A percentile compares a stretch with the other conserved stretches of the same genome.
Evolutionary conservation across 2,797 vertebrate genomes (phyloP).

Genomic region (Periophthalmus magnuspinnatus): DNA sequence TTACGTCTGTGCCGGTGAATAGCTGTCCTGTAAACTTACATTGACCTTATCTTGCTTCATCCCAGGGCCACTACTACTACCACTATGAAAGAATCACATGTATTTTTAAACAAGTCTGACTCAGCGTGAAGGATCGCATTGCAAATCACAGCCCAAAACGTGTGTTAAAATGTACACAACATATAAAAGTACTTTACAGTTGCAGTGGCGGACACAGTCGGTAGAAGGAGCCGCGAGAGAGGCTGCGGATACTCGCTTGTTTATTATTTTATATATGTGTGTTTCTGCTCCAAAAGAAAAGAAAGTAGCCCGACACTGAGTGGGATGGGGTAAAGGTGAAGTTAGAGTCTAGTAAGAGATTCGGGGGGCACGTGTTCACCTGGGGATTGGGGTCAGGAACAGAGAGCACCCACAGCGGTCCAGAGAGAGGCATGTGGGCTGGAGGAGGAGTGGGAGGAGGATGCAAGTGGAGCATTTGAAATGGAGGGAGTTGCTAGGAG

Average conservation of each 20-base stretch:
- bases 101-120: conserved; percentile 14
- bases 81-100: conserved; percentile 1
- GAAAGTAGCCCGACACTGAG: conserved; percentile 27
- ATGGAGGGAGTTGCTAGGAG: conserved; percentile 77
- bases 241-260: conserved; percentile 12
- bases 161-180: conserved; percentile 15
- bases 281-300: conserved; percentile 18
- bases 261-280: conserved; percentile 27
- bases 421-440: conserved; percentile 41
- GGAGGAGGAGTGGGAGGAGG: conserved; percentile 60
- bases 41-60: neutral
- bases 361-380: conserved; percentile 50
- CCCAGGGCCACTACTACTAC: conserved; percentile 1
- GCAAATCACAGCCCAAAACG: neutral
- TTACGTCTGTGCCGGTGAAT: neutral
- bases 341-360: conserved; percentile 40
- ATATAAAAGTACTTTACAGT: conserved; percentile 14
- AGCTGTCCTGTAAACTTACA: neutral
- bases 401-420: conserved; percentile 52
- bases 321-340: conserved; percentile 54
- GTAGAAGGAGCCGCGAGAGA: conserved; percentile 10
- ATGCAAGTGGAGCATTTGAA: conserved; percentile 63
- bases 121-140: conserved; percentile 1
- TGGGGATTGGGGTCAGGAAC: conserved; percentile 63
- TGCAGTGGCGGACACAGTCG: conserved; percentile 1